Percentiles rank a stretch among this genome's conserved stretches.
Conservation (phyloP, 2,113 vertebrate genomes). For the Phycodurus eques region DNA sequence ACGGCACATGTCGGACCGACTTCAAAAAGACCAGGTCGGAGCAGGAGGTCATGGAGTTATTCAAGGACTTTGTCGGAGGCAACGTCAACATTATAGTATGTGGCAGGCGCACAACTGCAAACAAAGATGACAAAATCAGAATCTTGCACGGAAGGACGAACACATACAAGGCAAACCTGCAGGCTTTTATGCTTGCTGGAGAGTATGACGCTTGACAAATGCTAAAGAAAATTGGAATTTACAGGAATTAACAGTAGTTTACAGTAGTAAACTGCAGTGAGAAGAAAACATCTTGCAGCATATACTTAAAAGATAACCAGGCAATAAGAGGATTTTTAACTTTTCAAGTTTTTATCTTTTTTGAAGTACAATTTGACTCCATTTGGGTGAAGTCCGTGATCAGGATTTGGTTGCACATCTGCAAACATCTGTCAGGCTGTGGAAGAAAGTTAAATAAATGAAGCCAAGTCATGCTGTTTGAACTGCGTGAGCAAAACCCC, state of each 20-base stretch:
- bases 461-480: neutral
- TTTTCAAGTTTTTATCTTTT: no score
- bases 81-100: constrained; percentile 83
- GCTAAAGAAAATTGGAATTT: neutral
- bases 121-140: neutral
- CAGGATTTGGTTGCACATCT: constrained; percentile 1
- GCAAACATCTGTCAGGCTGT: neutral
- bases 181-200: no score
- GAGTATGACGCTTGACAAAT: neutral
- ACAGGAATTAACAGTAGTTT: neutral
- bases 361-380: no score
- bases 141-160: neutral
- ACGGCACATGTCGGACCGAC: constrained; percentile 90
- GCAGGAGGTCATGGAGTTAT: constrained; percentile 85
- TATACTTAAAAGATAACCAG: no score
- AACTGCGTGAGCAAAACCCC: neutral
- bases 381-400: no score
- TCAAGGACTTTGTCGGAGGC: constrained; percentile 86
- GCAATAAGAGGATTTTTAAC: no score
- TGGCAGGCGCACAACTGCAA: constrained; percentile 1
- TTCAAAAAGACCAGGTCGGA: constrained; percentile 91
- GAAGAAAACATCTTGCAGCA: no score
- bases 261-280: no score
- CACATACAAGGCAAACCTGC: neutral
- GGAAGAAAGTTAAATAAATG: neutral